These are phyloP conservation scores for Beris chalybata DNA, from an alignment of 2,888 invertebrate genomes.

Conservation along the genomic window DNA sequence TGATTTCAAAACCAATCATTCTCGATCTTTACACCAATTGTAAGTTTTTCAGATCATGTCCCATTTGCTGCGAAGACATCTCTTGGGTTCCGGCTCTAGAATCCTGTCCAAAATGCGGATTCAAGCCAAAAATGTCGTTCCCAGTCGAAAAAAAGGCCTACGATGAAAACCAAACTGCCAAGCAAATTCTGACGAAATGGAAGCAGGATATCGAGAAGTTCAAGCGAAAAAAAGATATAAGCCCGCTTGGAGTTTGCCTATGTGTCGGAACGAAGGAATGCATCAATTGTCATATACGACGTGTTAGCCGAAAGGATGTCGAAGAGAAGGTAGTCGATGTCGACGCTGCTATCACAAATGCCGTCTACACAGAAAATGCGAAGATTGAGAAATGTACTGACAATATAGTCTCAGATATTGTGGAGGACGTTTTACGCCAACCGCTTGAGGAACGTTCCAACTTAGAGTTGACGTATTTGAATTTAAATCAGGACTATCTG, in stretches of 20 bases:
- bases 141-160: constrained; percentile 3
- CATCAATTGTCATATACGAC: constrained; percentile 21
- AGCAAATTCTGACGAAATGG: constrained; percentile 9
- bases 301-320: background rate
- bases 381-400: background rate
- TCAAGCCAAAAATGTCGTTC: constrained; percentile 6
- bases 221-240: constrained; percentile 15
- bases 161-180: constrained; percentile 13
- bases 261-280: constrained; percentile 6
- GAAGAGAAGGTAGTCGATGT: background rate
- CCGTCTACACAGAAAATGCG: background rate
- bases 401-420: background rate
- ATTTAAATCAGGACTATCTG: background rate
- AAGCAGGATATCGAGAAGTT: constrained; percentile 3
- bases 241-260: constrained; percentile 10
- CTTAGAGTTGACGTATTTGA: constrained; percentile 1
- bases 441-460: background rate
- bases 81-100: constrained; percentile 5
- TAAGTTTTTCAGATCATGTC: constrained; percentile 6
- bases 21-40: background rate
- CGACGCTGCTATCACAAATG: background rate
- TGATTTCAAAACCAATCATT: background rate
- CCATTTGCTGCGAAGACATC: constrained; percentile 22
- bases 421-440: constrained; percentile 8
- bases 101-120: constrained; percentile 21